Evolutionary conservation across 2,888 invertebrate genomes (phyloP), one percentile per base, ranked within the genome.

Genomic region (Netelia fuscicornis): DNA sequence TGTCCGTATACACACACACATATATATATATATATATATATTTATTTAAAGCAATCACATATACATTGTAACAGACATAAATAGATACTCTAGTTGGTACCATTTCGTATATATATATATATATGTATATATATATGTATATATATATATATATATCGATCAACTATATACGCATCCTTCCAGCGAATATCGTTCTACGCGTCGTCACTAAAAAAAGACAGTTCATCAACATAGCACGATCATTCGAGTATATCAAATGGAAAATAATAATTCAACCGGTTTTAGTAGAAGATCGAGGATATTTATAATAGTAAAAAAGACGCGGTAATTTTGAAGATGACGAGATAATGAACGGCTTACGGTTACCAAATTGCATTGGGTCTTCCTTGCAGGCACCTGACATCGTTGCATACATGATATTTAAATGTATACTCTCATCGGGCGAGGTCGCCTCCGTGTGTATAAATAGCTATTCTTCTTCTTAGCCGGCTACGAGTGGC

Each of bases 41-140:
- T 92, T 92, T 92, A 91, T 91, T 92, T 90, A 89, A 92, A 91
- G 91, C 91, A 89, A 91, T 91, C 89, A 90, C 91, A 90, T 78
- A 79, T 92, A 92, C 91, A 92, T 91, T 89, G 85, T 92, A 92
- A 91, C 92, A 92, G 91, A 92, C 90, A 92, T 91, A 90, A 89
- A 91, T 87, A 85, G 88, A 86, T 90, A 90, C 88, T 87, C 87
- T 88, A 89, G 86, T 78, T 87, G 86, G 77, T 90, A 89, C 83
- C 70, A 75, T 79, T 79, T 83, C 75, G 30, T 76, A 20, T 48
- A 83, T 79, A 67, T 81, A 52, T 48, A 48, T 11, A 48, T 48
- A 8, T 48, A 48, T 48, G 1, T 20, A 20, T 20, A 20, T 20
- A 20, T 20, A 1, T 20, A 20, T 20, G 20, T 20, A 20, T 1